These are phyloP conservation scores for Ladona fulva DNA, from an alignment of 1,140 invertebrate species.

Conservation along the genomic window DNA sequence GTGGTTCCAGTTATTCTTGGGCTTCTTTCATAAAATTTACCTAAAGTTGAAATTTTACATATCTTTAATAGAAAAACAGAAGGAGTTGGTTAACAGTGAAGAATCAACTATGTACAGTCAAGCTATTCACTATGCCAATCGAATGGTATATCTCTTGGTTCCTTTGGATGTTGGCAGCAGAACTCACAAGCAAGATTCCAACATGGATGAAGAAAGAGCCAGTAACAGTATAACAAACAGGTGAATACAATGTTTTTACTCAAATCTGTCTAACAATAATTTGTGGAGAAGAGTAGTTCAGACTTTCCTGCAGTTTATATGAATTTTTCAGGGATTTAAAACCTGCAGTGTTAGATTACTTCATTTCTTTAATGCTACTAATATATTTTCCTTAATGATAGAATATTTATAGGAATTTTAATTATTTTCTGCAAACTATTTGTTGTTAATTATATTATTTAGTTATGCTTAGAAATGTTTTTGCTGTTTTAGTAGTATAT, in stretches of 20 bases:
- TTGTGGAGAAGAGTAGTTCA: slow-evolving; percentile 11
- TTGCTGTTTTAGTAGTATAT: too few species aligned
- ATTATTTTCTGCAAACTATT: too few species aligned
- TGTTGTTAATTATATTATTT: too few species aligned
- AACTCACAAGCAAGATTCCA: slow-evolving; percentile 44
- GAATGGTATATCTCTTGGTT: slow-evolving; percentile 91
- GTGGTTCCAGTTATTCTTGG: too few species aligned
- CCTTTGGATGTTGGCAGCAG: slow-evolving; percentile 73
- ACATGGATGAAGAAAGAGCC: slow-evolving; percentile 55
- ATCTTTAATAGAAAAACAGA: slow-evolving; percentile 49
- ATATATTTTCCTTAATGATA: too few species aligned
- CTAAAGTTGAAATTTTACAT: too few species aligned
- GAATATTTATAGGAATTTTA: too few species aligned
- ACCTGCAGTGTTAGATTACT: too few species aligned
- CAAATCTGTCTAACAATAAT: too few species aligned
- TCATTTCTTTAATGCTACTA: too few species aligned
- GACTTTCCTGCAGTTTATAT: slow-evolving; percentile 44
- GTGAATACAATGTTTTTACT: slow-evolving; percentile 30
- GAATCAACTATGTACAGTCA: slow-evolving; percentile 96
- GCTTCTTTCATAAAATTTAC: too few species aligned
- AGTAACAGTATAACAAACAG: slow-evolving; percentile 83
- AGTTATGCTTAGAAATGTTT: too few species aligned
- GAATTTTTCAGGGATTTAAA: slow-evolving; percentile 66
- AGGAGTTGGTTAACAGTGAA: slow-evolving; percentile 79
- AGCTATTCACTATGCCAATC: slow-evolving; percentile 94